These are phyloP conservation scores for Mus spretus DNA, from an alignment of 2,797 vertebrate genomes.

Conservation along the genomic window DNA sequence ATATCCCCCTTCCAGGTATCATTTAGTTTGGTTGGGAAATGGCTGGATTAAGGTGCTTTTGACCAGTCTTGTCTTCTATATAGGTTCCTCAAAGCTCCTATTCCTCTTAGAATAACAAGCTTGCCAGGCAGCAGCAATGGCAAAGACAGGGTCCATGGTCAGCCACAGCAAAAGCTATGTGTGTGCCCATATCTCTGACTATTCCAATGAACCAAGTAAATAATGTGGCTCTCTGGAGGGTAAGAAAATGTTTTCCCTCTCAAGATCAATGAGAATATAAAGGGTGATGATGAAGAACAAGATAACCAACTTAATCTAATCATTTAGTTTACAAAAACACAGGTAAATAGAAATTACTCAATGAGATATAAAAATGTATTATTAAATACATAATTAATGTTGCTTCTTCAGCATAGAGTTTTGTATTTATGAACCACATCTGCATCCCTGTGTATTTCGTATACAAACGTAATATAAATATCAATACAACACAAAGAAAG, in stretches of 20 bases:
- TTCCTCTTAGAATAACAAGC: background rate
- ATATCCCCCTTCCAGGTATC: background rate
- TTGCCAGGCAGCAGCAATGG: background rate
- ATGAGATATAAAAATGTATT: background rate
- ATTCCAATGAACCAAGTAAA: background rate
- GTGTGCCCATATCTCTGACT: background rate
- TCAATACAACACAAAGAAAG: background rate
- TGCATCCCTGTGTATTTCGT: background rate
- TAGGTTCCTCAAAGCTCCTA: background rate
- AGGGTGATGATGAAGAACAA: background rate
- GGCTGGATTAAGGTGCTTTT: background rate
- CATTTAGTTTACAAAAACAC: background rate
- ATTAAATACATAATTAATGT: slow-evolving; percentile 9
- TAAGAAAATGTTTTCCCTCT: background rate
- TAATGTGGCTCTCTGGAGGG: background rate
- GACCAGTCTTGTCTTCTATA: background rate
- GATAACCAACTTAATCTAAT: background rate
- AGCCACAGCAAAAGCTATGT: background rate
- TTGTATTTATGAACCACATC: background rate
- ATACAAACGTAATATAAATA: background rate
- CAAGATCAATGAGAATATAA: background rate
- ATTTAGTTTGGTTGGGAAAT: background rate
- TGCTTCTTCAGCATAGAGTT: background rate
- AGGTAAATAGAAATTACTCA: background rate
- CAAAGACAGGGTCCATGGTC: background rate